Evolutionary conservation across 1,140 invertebrate genomes (phyloP).

Genomic region (Mercenaria mercenaria): DNA sequence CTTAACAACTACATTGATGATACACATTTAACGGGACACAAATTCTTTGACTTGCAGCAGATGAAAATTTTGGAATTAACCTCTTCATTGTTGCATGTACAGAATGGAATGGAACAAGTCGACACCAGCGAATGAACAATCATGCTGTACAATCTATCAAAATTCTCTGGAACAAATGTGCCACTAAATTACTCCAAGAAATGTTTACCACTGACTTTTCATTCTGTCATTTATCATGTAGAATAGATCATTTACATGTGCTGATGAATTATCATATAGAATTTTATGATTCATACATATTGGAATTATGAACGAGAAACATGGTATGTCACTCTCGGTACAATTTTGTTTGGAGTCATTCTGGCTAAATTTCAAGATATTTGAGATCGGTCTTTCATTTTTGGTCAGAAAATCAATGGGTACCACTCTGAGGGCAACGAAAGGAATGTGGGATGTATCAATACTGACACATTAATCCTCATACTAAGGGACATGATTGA

Average conservation of each 20-base stretch:
- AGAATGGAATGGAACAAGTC: no score
- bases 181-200: neutral
- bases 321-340: neutral
- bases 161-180: neutral
- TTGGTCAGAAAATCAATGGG: neutral
- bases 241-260: slow-evolving; percentile 24
- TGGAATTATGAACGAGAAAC: neutral
- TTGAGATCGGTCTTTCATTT: neutral
- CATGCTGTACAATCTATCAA: neutral
- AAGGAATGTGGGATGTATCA: neutral
- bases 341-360: neutral
- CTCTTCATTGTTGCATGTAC: no score
- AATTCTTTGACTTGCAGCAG: no score
- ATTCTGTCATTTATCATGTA: neutral
- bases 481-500: no score
- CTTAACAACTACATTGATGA: no score
- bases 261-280: neutral
- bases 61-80: no score
- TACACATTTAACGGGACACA: no score
- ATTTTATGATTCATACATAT: slow-evolving; percentile 14
- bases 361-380: no score
- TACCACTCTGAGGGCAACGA: neutral
- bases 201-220: neutral
- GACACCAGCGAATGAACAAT: no score
- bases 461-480: no score